Percentiles rank a stretch among this genome's conserved stretches.
Evolutionary conservation across 2,888 invertebrate species (phyloP).

Genomic region (Caenorhabditis auriculariae): DNA sequence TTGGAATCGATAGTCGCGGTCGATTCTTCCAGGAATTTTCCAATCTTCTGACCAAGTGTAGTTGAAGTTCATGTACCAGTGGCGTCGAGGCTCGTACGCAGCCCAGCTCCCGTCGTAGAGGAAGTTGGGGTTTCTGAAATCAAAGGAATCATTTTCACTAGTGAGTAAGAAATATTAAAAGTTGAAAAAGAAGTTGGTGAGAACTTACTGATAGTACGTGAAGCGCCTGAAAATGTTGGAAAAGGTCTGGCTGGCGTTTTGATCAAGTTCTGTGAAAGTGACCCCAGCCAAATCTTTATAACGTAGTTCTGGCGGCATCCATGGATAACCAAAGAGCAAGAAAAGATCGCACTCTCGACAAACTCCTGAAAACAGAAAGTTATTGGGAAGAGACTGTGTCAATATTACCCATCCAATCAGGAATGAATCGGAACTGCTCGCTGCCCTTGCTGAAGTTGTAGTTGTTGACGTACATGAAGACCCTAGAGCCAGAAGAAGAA

Average conservation of each 20-base stretch:
- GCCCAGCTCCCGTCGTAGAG: slow-evolving; percentile 53
- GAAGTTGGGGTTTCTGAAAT: slow-evolving; percentile 58
- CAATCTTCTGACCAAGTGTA: slow-evolving; percentile 43
- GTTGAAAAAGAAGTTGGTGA: background rate
- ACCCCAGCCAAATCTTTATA: slow-evolving; percentile 45
- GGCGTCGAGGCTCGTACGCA: slow-evolving; percentile 54
- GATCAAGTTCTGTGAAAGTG: slow-evolving; percentile 53
- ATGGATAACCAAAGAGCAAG: slow-evolving; percentile 72
- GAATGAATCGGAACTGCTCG: slow-evolving; percentile 42
- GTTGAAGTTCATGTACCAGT: slow-evolving; percentile 63
- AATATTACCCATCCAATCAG: slow-evolving; percentile 56
- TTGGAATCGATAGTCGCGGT: slow-evolving; percentile 51
- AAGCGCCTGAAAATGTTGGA: slow-evolving; percentile 55
- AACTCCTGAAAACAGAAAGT: slow-evolving; percentile 69
- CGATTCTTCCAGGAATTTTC: slow-evolving; percentile 40
- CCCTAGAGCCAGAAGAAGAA: slow-evolving; percentile 58
- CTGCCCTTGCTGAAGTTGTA: slow-evolving; percentile 60
- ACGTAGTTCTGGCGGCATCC: slow-evolving; percentile 51
- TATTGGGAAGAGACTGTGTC: background rate
- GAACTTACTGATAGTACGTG: slow-evolving; percentile 46
- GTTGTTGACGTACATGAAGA: slow-evolving; percentile 64
- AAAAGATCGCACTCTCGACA: slow-evolving; percentile 83
- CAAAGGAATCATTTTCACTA: background rate
- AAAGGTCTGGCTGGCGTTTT: slow-evolving; percentile 59
- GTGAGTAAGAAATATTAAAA: background rate